Evolutionary conservation across 2,888 invertebrate species (phyloP).

Genomic region (Troides helena): DNA sequence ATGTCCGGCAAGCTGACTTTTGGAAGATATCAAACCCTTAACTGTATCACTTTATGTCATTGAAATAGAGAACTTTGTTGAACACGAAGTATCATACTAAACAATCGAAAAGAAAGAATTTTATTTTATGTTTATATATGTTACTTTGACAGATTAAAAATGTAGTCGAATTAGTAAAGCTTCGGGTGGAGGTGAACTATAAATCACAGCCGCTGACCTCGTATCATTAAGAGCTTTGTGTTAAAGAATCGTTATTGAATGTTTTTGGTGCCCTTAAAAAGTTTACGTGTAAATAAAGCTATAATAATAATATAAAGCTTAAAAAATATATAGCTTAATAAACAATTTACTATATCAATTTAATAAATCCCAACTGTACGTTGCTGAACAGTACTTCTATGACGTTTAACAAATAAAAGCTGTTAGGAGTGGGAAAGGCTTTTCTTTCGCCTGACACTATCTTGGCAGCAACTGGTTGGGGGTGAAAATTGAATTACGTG

Average conservation of each 20-base stretch:
- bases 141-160: not conserved
- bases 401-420: constrained; percentile 17
- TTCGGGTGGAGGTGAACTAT: not conserved
- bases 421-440: constrained; percentile 10
- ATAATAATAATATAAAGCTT: not conserved
- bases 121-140: not conserved
- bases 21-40: constrained; percentile 1
- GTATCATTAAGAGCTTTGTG: not conserved
- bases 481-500: constrained; percentile 1
- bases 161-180: not conserved
- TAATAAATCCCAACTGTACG: constrained; percentile 5
- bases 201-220: not conserved
- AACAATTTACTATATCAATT: not conserved
- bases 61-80: not conserved
- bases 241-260: not conserved
- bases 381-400: constrained; percentile 1
- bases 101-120: not conserved
- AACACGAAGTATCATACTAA: not conserved
- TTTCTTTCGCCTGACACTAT: constrained; percentile 12
- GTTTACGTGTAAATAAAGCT: not conserved
- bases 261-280: not conserved
- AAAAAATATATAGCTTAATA: not conserved
- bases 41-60: not conserved
- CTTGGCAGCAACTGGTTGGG: constrained; percentile 4
- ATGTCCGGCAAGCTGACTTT: constrained; percentile 1